Percentiles rank a stretch among this genome's conserved stretches.
phyloP scores from a whole-genome alignment of 2,797 vertebrate species.

The Sebastes ruberrimus region DNA sequence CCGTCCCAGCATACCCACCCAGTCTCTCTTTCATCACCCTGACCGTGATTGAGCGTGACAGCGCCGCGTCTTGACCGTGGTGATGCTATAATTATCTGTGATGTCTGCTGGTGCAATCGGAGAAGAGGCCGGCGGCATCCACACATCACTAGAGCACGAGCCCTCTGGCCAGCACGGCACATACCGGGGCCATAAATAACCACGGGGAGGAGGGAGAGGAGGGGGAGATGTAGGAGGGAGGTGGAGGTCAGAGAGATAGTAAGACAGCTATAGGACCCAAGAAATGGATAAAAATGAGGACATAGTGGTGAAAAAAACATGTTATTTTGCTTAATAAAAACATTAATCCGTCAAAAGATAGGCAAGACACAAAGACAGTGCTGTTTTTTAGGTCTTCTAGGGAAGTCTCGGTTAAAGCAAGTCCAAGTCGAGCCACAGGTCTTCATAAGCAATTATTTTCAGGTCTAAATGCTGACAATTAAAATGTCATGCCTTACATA shows the following conservation, averaged over 20 bases:
- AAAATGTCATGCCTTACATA: neutral
- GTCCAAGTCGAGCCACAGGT: neutral
- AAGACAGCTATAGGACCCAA: neutral
- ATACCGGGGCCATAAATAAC: slow-evolving; percentile 81
- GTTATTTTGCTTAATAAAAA: neutral
- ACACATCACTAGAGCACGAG: slow-evolving; percentile 68
- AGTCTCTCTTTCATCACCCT: slow-evolving; percentile 53
- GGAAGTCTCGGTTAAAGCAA: neutral
- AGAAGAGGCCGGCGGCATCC: slow-evolving; percentile 66
- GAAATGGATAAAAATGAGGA: neutral
- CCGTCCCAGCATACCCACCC: neutral
- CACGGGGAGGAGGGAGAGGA: slow-evolving; percentile 36
- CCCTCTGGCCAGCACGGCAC: slow-evolving; percentile 63
- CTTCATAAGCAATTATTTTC: neutral
- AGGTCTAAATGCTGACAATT: neutral
- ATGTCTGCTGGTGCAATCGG: slow-evolving; percentile 79
- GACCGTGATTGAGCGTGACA: slow-evolving; percentile 73
- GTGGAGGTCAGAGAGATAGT: slow-evolving; percentile 38
- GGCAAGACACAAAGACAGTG: neutral
- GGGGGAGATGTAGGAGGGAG: slow-evolving; percentile 24
- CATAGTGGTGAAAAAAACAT: neutral
- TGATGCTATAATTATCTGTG: slow-evolving; percentile 81
- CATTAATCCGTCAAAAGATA: neutral
- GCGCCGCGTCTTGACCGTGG: slow-evolving; percentile 61
- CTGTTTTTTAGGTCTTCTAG: neutral